A percentile compares a stretch with the other conserved stretches of the same genome.
phyloP scores from a whole-genome alignment of 2,797 vertebrate genomes.

The Rhabdomys pumilio region DNA sequence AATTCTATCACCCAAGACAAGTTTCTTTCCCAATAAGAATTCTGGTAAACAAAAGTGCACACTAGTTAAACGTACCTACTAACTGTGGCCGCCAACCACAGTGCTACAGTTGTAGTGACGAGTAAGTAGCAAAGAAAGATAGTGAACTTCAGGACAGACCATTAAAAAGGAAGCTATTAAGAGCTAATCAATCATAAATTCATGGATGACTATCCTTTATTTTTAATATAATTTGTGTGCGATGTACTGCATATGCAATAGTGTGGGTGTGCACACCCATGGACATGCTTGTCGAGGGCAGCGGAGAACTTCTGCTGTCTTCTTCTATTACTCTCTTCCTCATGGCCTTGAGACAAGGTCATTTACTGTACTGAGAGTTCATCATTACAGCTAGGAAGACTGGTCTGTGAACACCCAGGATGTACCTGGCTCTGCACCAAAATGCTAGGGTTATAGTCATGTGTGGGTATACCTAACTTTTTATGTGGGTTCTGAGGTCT shows the following conservation, averaged over 20 bases:
- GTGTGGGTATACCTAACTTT: background rate
- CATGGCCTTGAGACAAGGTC: background rate
- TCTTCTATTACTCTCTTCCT: background rate
- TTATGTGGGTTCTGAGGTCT: background rate
- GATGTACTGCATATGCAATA: background rate
- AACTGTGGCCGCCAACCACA: conserved; percentile 13
- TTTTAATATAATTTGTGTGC: background rate
- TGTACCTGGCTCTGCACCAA: background rate
- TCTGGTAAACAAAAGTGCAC: conserved; percentile 28
- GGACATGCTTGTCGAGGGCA: background rate
- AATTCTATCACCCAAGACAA: conserved; percentile 51
- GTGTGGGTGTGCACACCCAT: background rate
- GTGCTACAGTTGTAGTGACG: conserved; percentile 23
- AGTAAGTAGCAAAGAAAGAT: conserved; percentile 21
- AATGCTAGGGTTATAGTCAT: background rate
- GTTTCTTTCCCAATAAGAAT: conserved; percentile 13
- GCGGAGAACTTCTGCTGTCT: background rate
- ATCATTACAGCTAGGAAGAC: background rate
- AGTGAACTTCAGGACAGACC: conserved; percentile 28
- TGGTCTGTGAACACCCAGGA: background rate
- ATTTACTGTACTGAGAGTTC: background rate
- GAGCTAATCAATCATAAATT: conserved; percentile 32
- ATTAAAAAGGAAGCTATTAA: conserved; percentile 41
- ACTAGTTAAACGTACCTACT: conserved; percentile 43
- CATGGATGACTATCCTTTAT: background rate